Evolutionary conservation across 2,113 vertebrate genomes (phyloP), one percentile per base, ranked within the genome.

Genomic region (Solenodon paradoxus): DNA sequence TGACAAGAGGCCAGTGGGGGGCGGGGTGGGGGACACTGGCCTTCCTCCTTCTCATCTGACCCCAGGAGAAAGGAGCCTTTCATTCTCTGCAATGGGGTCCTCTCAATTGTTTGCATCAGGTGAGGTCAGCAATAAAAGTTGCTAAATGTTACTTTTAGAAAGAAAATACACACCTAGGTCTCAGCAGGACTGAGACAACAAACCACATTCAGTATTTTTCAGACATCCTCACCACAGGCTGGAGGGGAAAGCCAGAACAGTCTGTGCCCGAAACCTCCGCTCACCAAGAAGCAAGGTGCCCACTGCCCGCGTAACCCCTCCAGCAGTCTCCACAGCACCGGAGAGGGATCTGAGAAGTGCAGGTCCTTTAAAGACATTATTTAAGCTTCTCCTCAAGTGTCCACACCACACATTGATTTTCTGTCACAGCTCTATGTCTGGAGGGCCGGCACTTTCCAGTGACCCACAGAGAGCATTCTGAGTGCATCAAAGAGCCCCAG

Each of bases 351-450:
- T 53, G 28, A 28, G 11, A 11, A 77, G 26, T 40, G 79, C 2
- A 9, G 71, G 95, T 90, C 77, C 35, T 94, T 96, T 75, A 80
- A 92, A 77, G 51, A 74, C 3, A 57, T 96, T 96, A 95, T 91
- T 93, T 68, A 97, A 97, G 85, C 78, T 91, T 97, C 94, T 94
- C 83, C 55, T 96, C 91, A 95, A 53, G 79, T 81, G 77, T 95
- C 91, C 75, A 15, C 86, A 61, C n/a, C 4, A 0, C 77, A 63
- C 87, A 98, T 97, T 75, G 96, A 97, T 88, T 89, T 93, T 49
- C 96, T 88, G n/a, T 88, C 88, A 69, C 53, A 82, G 87, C 53
- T 92, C 95, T 55, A 9, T 92, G 49, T 63, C 85, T 92, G 22
- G 78, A 75, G 90, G 71, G 63, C 51, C 47, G 4, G 71, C 26